These are phyloP conservation scores for Sternotherus odoratus DNA, from an alignment of 2,797 vertebrate genomes.

Conservation along the genomic window DNA sequence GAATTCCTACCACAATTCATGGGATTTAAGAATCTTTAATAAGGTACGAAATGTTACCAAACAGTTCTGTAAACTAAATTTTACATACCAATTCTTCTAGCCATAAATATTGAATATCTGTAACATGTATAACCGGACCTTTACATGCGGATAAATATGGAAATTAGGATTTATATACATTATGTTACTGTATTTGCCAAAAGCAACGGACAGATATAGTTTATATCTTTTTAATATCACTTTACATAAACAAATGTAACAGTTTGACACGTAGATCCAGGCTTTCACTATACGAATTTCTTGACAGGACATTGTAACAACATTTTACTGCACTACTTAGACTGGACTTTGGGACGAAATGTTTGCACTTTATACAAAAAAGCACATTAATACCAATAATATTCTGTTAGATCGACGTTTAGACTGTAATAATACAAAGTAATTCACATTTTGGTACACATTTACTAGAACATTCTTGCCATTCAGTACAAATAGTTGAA, in stretches of 20 bases:
- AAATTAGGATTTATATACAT: constrained; percentile 98
- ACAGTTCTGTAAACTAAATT: constrained; percentile 99
- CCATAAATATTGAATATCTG: constrained; percentile 99
- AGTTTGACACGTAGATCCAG: constrained; percentile 98
- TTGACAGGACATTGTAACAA: constrained; percentile 99
- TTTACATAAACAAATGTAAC: constrained; percentile 98
- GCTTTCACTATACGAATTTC: constrained; percentile 99
- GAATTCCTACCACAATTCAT: constrained; percentile 89
- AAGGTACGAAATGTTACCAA: constrained; percentile 99
- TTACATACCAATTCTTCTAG: constrained; percentile 99
- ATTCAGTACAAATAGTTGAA: constrained; percentile 97
- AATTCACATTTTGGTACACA: constrained; percentile 99
- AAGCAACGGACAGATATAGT: constrained; percentile 95
- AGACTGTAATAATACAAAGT: constrained; percentile 99
- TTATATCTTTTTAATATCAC: constrained; percentile 94
- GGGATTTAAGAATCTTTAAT: constrained; percentile 99
- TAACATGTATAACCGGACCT: constrained; percentile 97
- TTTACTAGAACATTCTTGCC: constrained; percentile 99
- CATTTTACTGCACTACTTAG: constrained; percentile 99
- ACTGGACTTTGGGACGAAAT: constrained; percentile 99
- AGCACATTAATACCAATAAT: constrained; percentile 99
- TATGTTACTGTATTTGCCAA: constrained; percentile 95
- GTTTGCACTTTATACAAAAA: constrained; percentile 99
- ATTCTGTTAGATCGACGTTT: constrained; percentile 98
- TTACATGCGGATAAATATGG: constrained; percentile 99